A percentile compares a stretch with the other conserved stretches of the same genome.
These are phyloP conservation scores for Xylocampa areola DNA, from an alignment of 2,888 invertebrate genomes.

Conservation along the genomic window DNA sequence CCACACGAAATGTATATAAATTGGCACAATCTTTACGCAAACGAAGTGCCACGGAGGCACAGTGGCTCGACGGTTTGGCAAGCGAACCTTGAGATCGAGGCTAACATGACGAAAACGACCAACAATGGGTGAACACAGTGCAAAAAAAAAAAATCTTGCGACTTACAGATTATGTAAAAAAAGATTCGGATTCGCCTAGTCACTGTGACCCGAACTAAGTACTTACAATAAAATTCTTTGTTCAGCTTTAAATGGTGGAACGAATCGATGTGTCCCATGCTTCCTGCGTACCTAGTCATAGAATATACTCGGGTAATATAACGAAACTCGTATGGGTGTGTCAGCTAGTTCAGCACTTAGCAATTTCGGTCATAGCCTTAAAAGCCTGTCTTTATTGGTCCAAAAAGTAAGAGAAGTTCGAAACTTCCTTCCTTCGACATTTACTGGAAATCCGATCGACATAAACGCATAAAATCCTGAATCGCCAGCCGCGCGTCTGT, in stretches of 20 bases:
- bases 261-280: conserved; percentile 30
- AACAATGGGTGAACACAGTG: conserved; percentile 58
- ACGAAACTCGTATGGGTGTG: conserved; percentile 2
- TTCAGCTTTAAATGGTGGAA: conserved; percentile 38
- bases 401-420: conserved; percentile 2
- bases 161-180: conserved; percentile 51
- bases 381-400: background rate
- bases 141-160: conserved; percentile 54
- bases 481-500: conserved; percentile 20
- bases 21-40: conserved; percentile 57
- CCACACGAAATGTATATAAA: conserved; percentile 44
- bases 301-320: conserved; percentile 4
- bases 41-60: conserved; percentile 44
- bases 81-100: conserved; percentile 63
- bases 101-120: conserved; percentile 61
- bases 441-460: conserved; percentile 11
- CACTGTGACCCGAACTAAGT: conserved; percentile 39
- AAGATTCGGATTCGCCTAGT: conserved; percentile 44
- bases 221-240: conserved; percentile 34
- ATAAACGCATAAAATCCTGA: conserved; percentile 23
- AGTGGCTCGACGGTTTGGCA: conserved; percentile 54
- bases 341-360: background rate
- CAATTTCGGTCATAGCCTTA: background rate
- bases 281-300: conserved; percentile 21
- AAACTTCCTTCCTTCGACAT: conserved; percentile 10